A percentile compares a stretch with the other conserved stretches of the same genome.
phyloP scores from a whole-genome alignment of 35 echinoderm and acorn worm genomes.

The Hemicentrotus pulcherrimus region DNA sequence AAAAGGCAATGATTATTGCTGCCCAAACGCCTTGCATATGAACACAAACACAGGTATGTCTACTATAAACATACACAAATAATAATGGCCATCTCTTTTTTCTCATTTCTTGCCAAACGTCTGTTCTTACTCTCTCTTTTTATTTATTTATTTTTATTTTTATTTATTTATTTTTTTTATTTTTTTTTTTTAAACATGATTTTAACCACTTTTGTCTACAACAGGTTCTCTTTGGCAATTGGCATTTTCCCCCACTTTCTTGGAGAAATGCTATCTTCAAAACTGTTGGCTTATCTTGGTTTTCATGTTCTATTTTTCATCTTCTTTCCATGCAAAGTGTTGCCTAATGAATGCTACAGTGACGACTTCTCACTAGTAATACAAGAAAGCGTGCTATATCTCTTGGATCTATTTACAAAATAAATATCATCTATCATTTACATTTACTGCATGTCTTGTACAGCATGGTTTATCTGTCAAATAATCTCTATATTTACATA shows the following conservation, averaged over 20 bases:
- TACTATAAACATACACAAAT: not conserved
- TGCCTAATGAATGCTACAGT: not conserved
- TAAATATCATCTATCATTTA: not conserved
- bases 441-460: conserved; percentile 5
- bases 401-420: conserved; percentile 29
- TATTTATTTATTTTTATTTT: not conserved
- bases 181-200: not conserved
- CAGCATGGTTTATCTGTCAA: not conserved
- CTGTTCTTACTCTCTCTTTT: not conserved
- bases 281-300: not conserved
- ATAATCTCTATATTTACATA: conserved; percentile 47
- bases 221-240: not conserved
- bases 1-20: conserved; percentile 19
- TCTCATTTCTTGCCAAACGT: not conserved
- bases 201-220: not conserved
- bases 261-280: not conserved
- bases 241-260: not conserved
- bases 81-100: not conserved
- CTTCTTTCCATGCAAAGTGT: not conserved
- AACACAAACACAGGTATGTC: not conserved
- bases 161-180: not conserved
- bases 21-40: conserved; percentile 2
- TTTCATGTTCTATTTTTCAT: not conserved
- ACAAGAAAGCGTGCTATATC: not conserved
- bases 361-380: not conserved